A percentile compares a stretch with the other conserved stretches of the same genome.
phyloP scores from a whole-genome alignment of 2,797 vertebrate genomes.

The Bradypus variegatus region DNA sequence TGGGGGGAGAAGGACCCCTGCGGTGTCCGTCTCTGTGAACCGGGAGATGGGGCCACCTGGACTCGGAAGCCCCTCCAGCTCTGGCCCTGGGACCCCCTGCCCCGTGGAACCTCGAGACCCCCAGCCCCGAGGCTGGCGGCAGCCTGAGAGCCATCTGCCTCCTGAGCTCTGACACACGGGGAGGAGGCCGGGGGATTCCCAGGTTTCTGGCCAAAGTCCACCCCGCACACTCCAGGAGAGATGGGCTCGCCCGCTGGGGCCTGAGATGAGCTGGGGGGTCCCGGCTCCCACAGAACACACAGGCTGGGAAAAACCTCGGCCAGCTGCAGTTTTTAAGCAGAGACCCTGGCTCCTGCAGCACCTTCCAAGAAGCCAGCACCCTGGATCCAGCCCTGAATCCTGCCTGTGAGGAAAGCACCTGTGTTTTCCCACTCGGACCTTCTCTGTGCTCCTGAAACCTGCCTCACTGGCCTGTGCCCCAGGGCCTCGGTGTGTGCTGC shows the following conservation, averaged over 20 bases:
- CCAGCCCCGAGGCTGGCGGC: fast-evolving
- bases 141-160: not conserved
- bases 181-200: fast-evolving
- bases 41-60: too few species aligned
- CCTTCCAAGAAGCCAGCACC: not conserved
- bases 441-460: not conserved
- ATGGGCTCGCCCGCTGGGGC: not conserved
- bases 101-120: not conserved
- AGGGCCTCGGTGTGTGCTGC: not conserved
- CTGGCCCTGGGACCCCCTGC: too few species aligned
- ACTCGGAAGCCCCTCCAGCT: fast-evolving
- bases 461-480: not conserved
- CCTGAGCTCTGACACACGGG: not conserved
- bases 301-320: fast-evolving
- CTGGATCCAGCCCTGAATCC: not conserved
- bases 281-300: not conserved
- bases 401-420: not conserved
- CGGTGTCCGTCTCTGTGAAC: not conserved
- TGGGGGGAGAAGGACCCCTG: not conserved
- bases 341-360: fast-evolving
- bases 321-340: not conserved
- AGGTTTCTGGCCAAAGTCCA: too few species aligned
- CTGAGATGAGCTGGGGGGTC: too few species aligned
- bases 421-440: not conserved
- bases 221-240: too few species aligned